Conservation (phyloP, 2,113 vertebrate genomes). For the Trochalopteron elliotii region DNA sequence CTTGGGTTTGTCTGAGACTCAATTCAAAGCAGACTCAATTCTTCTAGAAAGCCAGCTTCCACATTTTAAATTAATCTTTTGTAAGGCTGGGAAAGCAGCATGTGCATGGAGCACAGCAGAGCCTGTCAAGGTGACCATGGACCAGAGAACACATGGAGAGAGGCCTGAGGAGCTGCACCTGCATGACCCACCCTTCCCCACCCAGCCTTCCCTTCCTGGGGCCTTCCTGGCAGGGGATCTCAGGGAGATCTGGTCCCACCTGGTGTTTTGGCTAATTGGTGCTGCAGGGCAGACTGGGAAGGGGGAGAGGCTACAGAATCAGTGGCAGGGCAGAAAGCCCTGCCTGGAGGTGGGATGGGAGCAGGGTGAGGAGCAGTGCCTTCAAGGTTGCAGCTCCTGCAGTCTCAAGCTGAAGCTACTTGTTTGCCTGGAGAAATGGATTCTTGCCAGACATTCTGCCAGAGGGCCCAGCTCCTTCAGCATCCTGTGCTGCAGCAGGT, state of each 20-base stretch:
- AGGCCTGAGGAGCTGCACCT: not conserved
- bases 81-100: not conserved
- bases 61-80: not conserved
- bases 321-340: not conserved
- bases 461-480: not conserved
- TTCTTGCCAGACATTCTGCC: not conserved
- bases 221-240: not conserved
- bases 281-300: not conserved
- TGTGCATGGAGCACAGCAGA: not conserved
- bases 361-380: not conserved
- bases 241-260: not conserved
- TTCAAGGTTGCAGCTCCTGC: not conserved
- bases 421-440: not conserved
- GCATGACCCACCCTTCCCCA: not conserved
- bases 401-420: not conserved
- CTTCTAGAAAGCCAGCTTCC: not conserved
- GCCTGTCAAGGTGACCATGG: not conserved
- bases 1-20: not conserved
- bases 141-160: fast-evolving
- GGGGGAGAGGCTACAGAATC: not conserved
- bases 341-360: not conserved
- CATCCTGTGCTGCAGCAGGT: not conserved
- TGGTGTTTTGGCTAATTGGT: not conserved
- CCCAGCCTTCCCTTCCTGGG: not conserved
- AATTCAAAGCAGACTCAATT: not conserved